These are phyloP conservation scores for Muricea muricata DNA, from an alignment of 92 coral and sea anemone species.

Conservation along the genomic window DNA sequence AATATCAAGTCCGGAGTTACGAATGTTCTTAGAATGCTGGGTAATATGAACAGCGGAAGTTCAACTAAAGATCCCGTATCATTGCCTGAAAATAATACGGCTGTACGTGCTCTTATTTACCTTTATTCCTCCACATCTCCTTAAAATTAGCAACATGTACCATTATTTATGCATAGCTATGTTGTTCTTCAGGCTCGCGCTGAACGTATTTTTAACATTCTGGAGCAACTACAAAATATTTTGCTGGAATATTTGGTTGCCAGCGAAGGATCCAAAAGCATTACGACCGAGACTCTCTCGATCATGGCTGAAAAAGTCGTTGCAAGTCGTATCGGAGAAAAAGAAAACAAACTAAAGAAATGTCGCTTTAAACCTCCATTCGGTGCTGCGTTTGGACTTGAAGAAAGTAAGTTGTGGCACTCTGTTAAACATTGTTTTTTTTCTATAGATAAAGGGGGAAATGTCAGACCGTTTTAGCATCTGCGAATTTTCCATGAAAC, in stretches of 20 bases:
- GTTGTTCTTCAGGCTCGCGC: not conserved
- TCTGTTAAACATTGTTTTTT: no score
- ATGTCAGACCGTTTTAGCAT: no score
- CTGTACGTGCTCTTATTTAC: not conserved
- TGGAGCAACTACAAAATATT: not conserved
- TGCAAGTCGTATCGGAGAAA: slow-evolving; percentile 30
- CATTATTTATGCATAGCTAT: no score
- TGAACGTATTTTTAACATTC: not conserved
- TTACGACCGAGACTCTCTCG: slow-evolving; percentile 49
- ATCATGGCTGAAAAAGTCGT: slow-evolving; percentile 30
- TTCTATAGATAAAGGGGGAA: no score
- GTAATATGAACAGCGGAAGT: not conserved
- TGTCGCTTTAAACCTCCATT: not conserved
- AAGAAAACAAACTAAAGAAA: not conserved
- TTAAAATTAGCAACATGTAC: no score
- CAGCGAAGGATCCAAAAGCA: slow-evolving; percentile 46
- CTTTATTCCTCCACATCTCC: not conserved
- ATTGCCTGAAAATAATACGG: not conserved
- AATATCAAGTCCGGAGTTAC: slow-evolving; percentile 29
- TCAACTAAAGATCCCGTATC: not conserved
- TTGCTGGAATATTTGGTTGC: slow-evolving; percentile 49
- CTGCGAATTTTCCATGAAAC: no score
- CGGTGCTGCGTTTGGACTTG: not conserved
- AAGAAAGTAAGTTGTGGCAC: not conserved
- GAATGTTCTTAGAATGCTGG: slow-evolving; percentile 2